Conservation (phyloP, 2,888 invertebrate species). For the Tenodera sinensis region DNA sequence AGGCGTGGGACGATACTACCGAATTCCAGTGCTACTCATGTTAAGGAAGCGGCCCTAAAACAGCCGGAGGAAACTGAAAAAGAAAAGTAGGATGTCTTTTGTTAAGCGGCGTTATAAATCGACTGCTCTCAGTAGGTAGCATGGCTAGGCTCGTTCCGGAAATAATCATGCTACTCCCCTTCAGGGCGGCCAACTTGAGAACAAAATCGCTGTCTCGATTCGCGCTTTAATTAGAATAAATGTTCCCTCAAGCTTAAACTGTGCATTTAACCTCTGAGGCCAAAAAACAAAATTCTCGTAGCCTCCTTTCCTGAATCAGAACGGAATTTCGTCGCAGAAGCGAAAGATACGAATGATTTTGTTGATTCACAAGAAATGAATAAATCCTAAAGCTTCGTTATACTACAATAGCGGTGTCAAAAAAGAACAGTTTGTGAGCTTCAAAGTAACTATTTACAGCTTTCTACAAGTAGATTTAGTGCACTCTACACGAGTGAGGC, state of each 20-base stretch:
- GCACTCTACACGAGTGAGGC: too few relatives aligned
- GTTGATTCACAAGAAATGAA: too few relatives aligned
- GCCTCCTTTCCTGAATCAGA: background rate
- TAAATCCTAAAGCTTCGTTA: too few relatives aligned
- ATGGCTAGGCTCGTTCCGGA: background rate
- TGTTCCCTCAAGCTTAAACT: background rate
- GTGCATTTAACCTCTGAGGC: background rate
- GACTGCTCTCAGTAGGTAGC: background rate
- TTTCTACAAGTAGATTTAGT: too few relatives aligned
- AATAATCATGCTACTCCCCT: background rate
- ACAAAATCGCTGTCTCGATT: background rate
- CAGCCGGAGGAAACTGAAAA: background rate
- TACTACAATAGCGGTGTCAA: too few relatives aligned
- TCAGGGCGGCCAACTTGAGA: background rate
- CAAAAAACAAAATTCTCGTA: background rate
- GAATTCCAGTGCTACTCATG: background rate
- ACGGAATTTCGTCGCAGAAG: too few relatives aligned
- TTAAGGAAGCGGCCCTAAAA: background rate
- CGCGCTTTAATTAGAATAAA: background rate
- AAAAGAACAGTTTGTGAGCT: too few relatives aligned
- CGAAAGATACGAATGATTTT: too few relatives aligned
- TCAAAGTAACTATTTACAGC: too few relatives aligned
- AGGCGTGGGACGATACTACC: background rate
- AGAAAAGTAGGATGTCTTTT: background rate
- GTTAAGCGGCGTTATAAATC: background rate